Evolutionary conservation across 2,797 vertebrate genomes (phyloP).

Genomic region (Pogoniulus pusillus): DNA sequence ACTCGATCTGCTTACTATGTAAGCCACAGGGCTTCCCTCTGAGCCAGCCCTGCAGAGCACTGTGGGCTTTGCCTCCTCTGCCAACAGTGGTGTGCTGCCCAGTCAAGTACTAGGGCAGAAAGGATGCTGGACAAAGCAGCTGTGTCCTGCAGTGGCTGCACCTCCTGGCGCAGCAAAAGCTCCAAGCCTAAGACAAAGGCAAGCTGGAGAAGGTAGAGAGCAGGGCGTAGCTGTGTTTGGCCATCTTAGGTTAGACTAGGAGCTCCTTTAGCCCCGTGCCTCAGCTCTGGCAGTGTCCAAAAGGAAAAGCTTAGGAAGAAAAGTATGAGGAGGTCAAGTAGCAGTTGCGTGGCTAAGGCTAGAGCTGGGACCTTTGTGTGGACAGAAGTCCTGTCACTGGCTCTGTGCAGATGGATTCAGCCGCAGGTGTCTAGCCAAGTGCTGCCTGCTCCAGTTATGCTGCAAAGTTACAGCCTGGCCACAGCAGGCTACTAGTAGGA

Average conservation of each 20-base stretch:
- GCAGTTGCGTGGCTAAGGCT: background rate
- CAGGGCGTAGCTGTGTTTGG: background rate
- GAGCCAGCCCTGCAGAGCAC: background rate
- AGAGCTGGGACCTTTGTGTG: background rate
- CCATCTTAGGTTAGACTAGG: background rate
- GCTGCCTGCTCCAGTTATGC: background rate
- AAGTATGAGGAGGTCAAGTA: background rate
- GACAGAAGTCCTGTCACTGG: background rate
- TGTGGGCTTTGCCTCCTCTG: background rate
- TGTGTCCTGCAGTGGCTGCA: background rate
- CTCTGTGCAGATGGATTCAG: background rate
- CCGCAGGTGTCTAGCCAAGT: background rate
- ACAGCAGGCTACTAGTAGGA: background rate
- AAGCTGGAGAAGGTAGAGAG: background rate
- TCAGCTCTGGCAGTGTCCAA: background rate
- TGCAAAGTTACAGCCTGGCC: background rate
- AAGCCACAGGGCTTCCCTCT: background rate
- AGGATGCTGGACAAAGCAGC: background rate
- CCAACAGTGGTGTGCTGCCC: background rate
- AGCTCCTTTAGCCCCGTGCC: rapidly evolving
- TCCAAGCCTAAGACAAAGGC: background rate
- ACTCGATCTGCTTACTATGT: background rate
- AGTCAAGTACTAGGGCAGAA: background rate
- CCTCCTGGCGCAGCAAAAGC: background rate
- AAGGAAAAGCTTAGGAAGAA: background rate